These are phyloP conservation scores for Elephas maximus DNA, from an alignment of 2,113 vertebrate genomes.

Conservation along the genomic window DNA sequence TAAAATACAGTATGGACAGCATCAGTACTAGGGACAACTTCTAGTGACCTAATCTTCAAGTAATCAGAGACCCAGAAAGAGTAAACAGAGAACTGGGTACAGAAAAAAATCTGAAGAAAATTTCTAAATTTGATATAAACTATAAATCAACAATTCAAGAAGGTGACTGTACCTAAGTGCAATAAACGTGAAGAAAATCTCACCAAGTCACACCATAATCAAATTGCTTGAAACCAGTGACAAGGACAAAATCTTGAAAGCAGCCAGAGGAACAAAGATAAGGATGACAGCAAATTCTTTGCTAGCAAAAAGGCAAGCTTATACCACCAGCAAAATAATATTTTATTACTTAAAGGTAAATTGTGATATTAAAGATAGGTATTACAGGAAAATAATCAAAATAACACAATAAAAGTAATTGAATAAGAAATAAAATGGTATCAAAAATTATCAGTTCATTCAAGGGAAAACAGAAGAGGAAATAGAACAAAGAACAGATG, in stretches of 20 bases:
- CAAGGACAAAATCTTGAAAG: neutral
- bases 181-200: neutral
- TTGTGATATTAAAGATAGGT: neutral
- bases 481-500: neutral
- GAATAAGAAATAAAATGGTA: neutral
- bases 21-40: neutral
- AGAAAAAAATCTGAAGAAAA: neutral
- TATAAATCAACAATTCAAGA: neutral
- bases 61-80: too few species aligned
- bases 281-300: neutral
- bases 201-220: neutral
- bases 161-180: neutral
- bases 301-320: neutral
- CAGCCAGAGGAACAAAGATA: neutral
- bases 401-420: neutral
- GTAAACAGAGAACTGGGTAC: neutral
- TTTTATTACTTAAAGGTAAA: neutral
- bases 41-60: neutral
- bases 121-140: neutral
- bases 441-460: neutral
- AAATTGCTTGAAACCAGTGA: neutral
- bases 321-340: neutral
- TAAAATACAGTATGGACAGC: neutral
- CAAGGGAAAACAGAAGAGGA: neutral
- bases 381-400: neutral